A percentile compares a stretch with the other conserved stretches of the same genome.
phyloP scores from a whole-genome alignment of 1,140 invertebrate species.

The Panagrolaimus sp. region DNA sequence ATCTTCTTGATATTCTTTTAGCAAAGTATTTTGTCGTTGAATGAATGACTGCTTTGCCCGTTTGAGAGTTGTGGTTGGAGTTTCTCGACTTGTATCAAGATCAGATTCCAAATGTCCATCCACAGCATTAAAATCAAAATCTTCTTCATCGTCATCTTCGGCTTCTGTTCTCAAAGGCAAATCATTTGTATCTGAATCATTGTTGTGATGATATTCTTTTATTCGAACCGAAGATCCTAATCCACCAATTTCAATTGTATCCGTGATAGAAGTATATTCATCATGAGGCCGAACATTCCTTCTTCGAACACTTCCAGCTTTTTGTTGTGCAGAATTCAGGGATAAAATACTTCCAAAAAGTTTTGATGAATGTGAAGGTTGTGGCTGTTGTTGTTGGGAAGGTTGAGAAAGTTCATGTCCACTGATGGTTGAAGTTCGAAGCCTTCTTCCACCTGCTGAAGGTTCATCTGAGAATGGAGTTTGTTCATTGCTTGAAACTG shows the following conservation, averaged over 20 bases:
- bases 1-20: conserved; percentile 33
- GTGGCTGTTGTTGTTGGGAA: neutral
- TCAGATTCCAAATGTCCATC: neutral
- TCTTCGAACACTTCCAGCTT: conserved; percentile 1
- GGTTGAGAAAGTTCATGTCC: neutral
- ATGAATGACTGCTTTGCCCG: conserved; percentile 31
- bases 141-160: conserved; percentile 23
- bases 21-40: conserved; percentile 24
- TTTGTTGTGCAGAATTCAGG: conserved; percentile 15
- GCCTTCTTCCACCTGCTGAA: neutral
- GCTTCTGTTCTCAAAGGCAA: conserved; percentile 18
- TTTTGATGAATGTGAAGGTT: neutral
- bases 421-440: conserved; percentile 10
- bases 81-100: conserved; percentile 6
- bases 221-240: neutral
- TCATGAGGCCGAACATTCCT: conserved; percentile 19
- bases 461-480: neutral
- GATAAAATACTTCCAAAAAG: conserved; percentile 23
- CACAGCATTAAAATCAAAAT: neutral
- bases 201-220: conserved; percentile 6
- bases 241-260: conserved; percentile 19
- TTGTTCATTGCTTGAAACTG: neutral
- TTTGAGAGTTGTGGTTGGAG: conserved; percentile 26
- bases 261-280: conserved; percentile 40
- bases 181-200: conserved; percentile 11